Base-by-base conservation (phyloP, 2,888 invertebrate genomes). In the Patella caerulea region DNA sequence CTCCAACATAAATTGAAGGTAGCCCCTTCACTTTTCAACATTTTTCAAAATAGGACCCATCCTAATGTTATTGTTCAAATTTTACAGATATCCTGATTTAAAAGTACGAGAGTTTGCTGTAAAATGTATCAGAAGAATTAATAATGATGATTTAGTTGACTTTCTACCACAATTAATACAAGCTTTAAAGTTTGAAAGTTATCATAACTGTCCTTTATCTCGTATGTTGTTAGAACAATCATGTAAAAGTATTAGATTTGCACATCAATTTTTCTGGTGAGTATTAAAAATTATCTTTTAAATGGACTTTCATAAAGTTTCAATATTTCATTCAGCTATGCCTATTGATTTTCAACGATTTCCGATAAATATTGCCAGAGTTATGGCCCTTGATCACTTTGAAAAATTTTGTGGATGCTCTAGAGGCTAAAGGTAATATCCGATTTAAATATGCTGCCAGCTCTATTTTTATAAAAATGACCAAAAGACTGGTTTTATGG, bases 251-350 rank as follows among this genome's bases (percentile, higher is more conserved):
- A 96, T 98, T 0, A 94, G 97, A 76, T 96, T 99, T 75, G 97
- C 98, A 1, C 99, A 99, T 92, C 95, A 96, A 87, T 93, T 99
- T 85, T 99, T 98, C 92, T 99, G 99, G 99, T 93, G 81, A 85
- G 88, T 82, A 19, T 54, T 12, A 12, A 45, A 45, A 45, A 45
- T 45, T 45, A 45, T 45, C 1, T 45, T 4, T 45, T 45, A 45
- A 45, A 45, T 45, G 45, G 45, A 45, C 45, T 45, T 45, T 45
- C 45, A 45, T 45, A 45, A 34, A 45, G 45, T 45, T 45, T 45
- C 45, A 45, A 45, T 9, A 9, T 45, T 45, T 45, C 9, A 45
- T 45, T 45, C 45, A 45, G 45, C 45, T 9, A 45, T 4, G 34
- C 29, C 29, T 29, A 29, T 29, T 29, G 29, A 29, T 29, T 29